These are phyloP conservation scores for Gisinianus flammeolus DNA, from an alignment of 2,888 invertebrate genomes.

Conservation along the genomic window DNA sequence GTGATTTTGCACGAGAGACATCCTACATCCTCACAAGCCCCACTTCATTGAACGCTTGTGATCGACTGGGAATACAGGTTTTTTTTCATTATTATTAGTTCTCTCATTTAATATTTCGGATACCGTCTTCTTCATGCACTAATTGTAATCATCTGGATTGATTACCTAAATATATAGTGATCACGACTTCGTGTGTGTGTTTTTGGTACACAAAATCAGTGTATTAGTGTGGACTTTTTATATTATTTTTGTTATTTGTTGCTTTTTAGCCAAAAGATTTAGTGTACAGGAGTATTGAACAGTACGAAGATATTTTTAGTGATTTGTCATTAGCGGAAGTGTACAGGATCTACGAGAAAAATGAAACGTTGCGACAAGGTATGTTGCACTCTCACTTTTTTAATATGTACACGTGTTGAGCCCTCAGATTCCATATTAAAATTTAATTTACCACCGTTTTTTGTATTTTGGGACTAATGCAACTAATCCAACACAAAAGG, in stretches of 20 bases:
- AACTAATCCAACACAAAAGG: too few relatives aligned
- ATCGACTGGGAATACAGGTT: conserved; percentile 65
- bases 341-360: conserved; percentile 59
- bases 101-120: too few relatives aligned
- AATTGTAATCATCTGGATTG: background rate
- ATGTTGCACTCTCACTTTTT: conserved; percentile 33
- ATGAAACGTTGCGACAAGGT: conserved; percentile 60
- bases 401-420: too few relatives aligned
- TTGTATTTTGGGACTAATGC: too few relatives aligned
- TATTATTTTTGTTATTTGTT: background rate
- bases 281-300: conserved; percentile 61
- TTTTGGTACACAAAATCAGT: background rate
- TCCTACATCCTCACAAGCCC: conserved; percentile 67
- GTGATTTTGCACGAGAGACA: conserved; percentile 62
- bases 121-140: background rate
- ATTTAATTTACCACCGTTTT: too few relatives aligned
- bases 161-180: background rate
- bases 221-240: background rate
- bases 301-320: conserved; percentile 60
- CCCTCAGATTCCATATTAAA: too few relatives aligned
- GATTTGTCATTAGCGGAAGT: conserved; percentile 58
- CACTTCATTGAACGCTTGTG: conserved; percentile 65
- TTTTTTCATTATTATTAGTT: conserved; percentile 28
- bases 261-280: conserved; percentile 61
- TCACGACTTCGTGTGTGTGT: background rate